phyloP scores from a whole-genome alignment of 2,113 vertebrate species.

The Ictalurus punctatus region DNA sequence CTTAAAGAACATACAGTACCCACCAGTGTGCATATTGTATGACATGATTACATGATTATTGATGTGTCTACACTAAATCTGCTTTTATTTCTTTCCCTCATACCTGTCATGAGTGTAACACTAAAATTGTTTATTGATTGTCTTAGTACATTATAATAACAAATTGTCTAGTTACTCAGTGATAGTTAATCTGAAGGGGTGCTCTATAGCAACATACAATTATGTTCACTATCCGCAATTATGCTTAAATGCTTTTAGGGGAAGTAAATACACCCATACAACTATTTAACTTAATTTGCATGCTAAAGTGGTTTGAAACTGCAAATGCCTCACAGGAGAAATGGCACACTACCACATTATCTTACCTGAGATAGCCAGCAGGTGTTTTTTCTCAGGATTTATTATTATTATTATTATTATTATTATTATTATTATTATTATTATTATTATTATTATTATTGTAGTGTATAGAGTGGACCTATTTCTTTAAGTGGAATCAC shows the following conservation, averaged over 20 bases:
- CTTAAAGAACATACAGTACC: not conserved
- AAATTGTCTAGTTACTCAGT: constrained; percentile 3
- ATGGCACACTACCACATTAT: not conserved
- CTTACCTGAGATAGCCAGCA: not conserved
- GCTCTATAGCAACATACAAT: constrained; percentile 44
- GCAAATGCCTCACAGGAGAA: not conserved
- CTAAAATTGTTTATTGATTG: not conserved
- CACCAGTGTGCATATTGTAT: not conserved
- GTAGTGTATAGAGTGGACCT: no score
- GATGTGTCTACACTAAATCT: not conserved
- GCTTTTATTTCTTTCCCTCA: not conserved
- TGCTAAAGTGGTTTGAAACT: constrained; percentile 32
- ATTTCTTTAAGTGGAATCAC: no score
- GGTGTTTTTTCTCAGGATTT: not conserved
- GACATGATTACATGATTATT: not conserved
- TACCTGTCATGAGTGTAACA: not conserved
- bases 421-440: no score
- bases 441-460: no score
- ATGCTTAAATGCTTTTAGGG: constrained; percentile 45
- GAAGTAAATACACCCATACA: not conserved
- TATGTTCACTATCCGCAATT: constrained; percentile 56
- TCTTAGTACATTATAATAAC: constrained; percentile 26
- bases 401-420: no score
- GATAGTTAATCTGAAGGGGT: constrained; percentile 3
- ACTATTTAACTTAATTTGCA: constrained; percentile 29